phyloP scores from a whole-genome alignment of 2,113 vertebrate genomes.

The Lasiurus borealis region DNA sequence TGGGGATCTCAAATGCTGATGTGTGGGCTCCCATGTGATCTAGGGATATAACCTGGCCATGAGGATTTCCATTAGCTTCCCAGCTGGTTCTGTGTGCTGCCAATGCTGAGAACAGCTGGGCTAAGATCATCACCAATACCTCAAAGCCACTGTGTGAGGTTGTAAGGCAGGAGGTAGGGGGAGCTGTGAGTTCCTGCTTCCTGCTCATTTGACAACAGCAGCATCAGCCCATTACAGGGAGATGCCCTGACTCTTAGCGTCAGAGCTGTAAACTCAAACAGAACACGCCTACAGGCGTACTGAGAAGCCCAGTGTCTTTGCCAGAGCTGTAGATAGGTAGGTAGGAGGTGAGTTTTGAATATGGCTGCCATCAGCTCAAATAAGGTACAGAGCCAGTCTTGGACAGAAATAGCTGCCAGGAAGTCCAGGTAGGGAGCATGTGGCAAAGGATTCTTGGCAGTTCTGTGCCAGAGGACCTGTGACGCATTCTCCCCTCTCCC shows the following conservation, averaged over 20 bases:
- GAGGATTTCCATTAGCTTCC: neutral
- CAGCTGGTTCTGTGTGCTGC: neutral
- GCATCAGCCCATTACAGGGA: accelerated
- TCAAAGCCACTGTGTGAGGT: neutral
- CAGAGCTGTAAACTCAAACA: neutral
- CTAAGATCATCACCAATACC: neutral
- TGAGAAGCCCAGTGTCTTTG: neutral
- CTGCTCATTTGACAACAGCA: neutral
- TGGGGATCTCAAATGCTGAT: neutral
- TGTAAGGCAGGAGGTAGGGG: neutral
- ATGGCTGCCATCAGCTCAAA: neutral
- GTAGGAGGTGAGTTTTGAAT: neutral
- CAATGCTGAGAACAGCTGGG: neutral
- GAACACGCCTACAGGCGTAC: neutral
- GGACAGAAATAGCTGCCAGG: neutral
- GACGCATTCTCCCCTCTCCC: neutral
- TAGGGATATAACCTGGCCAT: neutral
- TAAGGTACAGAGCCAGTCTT: neutral
- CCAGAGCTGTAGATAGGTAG: neutral
- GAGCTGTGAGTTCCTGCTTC: neutral
- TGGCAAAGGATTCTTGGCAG: neutral
- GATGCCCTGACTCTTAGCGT: neutral
- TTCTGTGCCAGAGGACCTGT: neutral
- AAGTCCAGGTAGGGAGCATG: neutral
- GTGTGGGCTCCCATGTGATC: neutral